Conservation (phyloP, 1,140 invertebrate genomes). For the Zaprionus capensis region DNA sequence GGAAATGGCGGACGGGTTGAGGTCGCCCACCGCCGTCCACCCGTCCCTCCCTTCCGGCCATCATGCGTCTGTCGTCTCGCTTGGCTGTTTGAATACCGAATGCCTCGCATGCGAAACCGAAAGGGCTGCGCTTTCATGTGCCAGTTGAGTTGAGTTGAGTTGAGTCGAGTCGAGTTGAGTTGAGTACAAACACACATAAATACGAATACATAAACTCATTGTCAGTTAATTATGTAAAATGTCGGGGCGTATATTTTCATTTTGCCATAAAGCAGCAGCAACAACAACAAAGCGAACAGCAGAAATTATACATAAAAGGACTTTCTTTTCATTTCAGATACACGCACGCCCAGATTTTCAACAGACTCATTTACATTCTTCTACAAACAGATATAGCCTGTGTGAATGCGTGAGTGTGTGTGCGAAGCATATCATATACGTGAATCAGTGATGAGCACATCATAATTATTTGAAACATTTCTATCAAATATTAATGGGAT, state of each 20-base stretch:
- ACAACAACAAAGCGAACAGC: slow-evolving; percentile 6
- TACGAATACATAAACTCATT: slow-evolving; percentile 60
- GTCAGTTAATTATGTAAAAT: slow-evolving; percentile 82
- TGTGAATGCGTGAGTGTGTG: slow-evolving; percentile 2
- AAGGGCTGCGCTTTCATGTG: slow-evolving; percentile 30
- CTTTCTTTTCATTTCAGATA: slow-evolving; percentile 55
- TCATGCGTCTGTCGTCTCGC: background rate
- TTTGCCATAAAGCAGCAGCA: slow-evolving; percentile 20
- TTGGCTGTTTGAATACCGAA: slow-evolving; percentile 24
- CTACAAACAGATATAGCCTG: slow-evolving; percentile 13
- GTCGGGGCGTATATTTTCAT: slow-evolving; percentile 53
- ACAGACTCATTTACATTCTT: slow-evolving; percentile 34
- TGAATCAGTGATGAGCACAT: slow-evolving; percentile 26
- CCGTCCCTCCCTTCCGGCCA: background rate
- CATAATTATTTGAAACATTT: slow-evolving; percentile 3
- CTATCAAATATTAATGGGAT: slow-evolving; percentile 2
- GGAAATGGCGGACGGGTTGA: slow-evolving; percentile 47
- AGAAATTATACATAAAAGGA: slow-evolving; percentile 57
- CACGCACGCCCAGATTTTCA: slow-evolving; percentile 31
- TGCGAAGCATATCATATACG: background rate
- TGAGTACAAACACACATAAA: slow-evolving; percentile 32
- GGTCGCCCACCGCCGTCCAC: background rate
- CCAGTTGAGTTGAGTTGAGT: background rate
- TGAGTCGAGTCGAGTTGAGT: slow-evolving; percentile 2
- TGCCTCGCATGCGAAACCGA: slow-evolving; percentile 17